phyloP scores from a whole-genome alignment of 2,113 vertebrate genomes.

The Xerus inauris region DNA sequence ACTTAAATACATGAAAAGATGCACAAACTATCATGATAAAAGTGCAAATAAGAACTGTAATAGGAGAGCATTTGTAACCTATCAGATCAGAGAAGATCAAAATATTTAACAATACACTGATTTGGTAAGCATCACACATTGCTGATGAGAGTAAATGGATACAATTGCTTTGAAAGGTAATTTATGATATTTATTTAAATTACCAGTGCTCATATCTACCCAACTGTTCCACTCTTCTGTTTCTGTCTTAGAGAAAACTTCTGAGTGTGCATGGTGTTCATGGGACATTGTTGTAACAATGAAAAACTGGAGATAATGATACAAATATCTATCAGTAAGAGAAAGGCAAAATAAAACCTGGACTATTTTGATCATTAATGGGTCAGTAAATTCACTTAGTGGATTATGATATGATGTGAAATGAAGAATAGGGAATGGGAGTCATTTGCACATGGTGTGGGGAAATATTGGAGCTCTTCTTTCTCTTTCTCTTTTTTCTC shows the following conservation, averaged over 20 bases:
- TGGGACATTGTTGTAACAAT: not conserved
- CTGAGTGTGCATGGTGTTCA: fast-evolving
- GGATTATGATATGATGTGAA: not conserved
- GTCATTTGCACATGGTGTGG: not conserved
- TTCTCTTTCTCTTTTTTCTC: too few relatives aligned
- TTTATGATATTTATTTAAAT: conserved; percentile 1
- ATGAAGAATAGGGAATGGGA: not conserved
- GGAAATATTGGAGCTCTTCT: not conserved
- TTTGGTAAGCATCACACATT: not conserved
- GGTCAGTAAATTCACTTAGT: not conserved
- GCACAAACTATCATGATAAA: not conserved
- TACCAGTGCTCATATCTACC: not conserved
- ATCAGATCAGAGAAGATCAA: conserved; percentile 10
- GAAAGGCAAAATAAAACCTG: conserved; percentile 1
- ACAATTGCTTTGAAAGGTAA: not conserved
- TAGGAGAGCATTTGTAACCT: not conserved
- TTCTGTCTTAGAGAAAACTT: not conserved
- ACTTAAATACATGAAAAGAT: not conserved
- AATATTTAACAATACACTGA: not conserved
- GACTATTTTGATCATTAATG: not conserved
- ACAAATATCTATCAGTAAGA: not conserved
- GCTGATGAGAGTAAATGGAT: not conserved
- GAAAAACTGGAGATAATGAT: not conserved
- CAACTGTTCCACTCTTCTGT: not conserved
- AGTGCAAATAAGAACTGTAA: not conserved